Conservation (phyloP, 2,888 invertebrate species). For the Bellardia bayeri region DNA sequence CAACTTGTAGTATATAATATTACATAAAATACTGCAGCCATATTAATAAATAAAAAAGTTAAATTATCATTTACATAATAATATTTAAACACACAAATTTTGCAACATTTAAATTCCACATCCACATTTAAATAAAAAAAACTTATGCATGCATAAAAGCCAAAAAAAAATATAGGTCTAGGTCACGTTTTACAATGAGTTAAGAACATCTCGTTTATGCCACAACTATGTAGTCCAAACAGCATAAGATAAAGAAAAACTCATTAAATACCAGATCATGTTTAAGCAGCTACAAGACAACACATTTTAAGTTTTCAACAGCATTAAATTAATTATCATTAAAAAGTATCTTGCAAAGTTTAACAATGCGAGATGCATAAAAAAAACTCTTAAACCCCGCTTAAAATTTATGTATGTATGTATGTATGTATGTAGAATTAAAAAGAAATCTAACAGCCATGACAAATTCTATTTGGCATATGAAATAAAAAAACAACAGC, state of each 20-base stretch:
- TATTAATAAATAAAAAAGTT: too few relatives aligned
- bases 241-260: not conserved
- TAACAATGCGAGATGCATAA: not conserved
- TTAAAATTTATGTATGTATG: not conserved
- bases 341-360: not conserved
- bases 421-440: not conserved
- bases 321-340: conserved; percentile 13
- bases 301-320: not conserved
- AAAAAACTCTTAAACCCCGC: not conserved
- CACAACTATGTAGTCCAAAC: not conserved
- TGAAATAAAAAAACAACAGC: not conserved
- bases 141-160: not conserved
- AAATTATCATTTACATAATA: too few relatives aligned
- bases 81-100: too few relatives aligned
- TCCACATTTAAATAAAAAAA: too few relatives aligned
- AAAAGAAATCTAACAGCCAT: conserved; percentile 29
- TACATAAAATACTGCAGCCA: too few relatives aligned
- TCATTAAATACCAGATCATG: not conserved
- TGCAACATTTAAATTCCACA: too few relatives aligned
- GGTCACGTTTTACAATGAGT: not conserved
- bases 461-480: conserved; percentile 24
- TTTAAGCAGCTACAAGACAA: not conserved
- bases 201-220: not conserved
- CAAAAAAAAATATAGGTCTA: not conserved
- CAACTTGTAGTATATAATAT: too few relatives aligned